Evolutionary conservation across 2,113 vertebrate species (phyloP).

Genomic region (Puffinus mauretanicus): DNA sequence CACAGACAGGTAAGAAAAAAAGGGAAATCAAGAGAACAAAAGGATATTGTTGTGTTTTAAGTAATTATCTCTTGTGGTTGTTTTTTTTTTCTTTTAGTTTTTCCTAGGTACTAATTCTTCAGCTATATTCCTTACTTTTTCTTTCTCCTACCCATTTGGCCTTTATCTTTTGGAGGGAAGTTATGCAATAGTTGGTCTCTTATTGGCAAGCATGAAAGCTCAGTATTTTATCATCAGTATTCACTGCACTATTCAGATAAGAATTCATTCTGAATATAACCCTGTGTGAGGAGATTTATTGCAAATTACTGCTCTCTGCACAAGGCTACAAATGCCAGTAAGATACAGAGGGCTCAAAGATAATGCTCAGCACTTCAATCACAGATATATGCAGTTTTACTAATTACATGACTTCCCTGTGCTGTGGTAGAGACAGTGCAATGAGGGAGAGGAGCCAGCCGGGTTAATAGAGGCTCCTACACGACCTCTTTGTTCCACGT

Average conservation of each 20-base stretch:
- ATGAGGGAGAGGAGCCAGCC: background rate
- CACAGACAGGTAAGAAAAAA: background rate
- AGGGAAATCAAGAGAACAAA: background rate
- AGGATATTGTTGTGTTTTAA: background rate
- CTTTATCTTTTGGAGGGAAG: background rate
- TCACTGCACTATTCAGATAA: background rate
- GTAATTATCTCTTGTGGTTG: background rate
- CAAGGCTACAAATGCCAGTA: conserved; percentile 26
- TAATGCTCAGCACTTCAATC: background rate
- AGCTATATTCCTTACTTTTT: background rate
- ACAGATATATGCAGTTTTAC: background rate
- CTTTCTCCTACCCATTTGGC: background rate
- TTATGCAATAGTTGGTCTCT: background rate
- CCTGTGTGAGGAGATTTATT: conserved; percentile 31
- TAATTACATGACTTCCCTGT: background rate
- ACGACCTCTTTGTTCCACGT: rapidly evolving
- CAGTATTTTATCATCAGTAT: conserved; percentile 4
- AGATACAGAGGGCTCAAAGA: background rate
- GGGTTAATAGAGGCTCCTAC: background rate
- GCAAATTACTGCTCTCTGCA: conserved; percentile 41
- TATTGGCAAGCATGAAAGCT: background rate
- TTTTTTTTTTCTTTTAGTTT: background rate
- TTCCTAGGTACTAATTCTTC: background rate
- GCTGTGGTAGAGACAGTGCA: background rate
- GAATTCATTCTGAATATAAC: background rate